Conservation (phyloP, 1,140 invertebrate species). For the Ips nitidus region DNA sequence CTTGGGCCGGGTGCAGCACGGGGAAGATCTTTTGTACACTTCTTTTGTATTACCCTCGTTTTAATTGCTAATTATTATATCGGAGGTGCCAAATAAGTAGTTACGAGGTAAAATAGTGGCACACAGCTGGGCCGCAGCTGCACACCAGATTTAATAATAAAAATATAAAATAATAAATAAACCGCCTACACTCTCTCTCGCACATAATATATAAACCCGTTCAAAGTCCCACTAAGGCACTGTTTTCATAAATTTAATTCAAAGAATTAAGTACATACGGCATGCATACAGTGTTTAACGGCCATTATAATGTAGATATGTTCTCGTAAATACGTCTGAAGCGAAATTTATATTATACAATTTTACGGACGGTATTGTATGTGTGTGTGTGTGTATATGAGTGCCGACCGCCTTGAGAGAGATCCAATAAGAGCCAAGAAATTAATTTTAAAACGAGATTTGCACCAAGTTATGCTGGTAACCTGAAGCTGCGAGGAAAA, state of each 20-base stretch:
- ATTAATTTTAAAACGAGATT: too few relatives aligned
- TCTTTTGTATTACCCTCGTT: neutral
- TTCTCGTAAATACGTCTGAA: constrained; percentile 29
- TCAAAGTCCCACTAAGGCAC: constrained; percentile 16
- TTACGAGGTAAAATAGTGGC: neutral
- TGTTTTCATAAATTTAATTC: constrained; percentile 33
- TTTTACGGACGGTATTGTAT: constrained; percentile 22
- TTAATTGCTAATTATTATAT: neutral
- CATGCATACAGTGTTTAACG: constrained; percentile 30
- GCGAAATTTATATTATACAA: constrained; percentile 26
- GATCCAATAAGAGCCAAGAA: too few relatives aligned
- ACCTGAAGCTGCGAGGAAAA: too few relatives aligned
- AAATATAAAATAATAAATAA: constrained; percentile 23
- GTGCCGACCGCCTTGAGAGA: neutral
- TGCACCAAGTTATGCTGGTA: too few relatives aligned
- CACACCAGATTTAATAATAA: neutral
- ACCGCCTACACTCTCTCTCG: constrained; percentile 3
- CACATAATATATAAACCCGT: constrained; percentile 11
- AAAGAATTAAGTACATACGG: constrained; percentile 29
- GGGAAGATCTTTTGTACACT: neutral
- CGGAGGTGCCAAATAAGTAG: neutral
- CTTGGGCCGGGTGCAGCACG: neutral
- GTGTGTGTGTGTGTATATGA: constrained; percentile 6
- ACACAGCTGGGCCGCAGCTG: neutral
- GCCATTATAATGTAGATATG: constrained; percentile 27